These are phyloP conservation scores for Drosophila ercepeae DNA, from an alignment of 1,140 invertebrate genomes.

Conservation along the genomic window DNA sequence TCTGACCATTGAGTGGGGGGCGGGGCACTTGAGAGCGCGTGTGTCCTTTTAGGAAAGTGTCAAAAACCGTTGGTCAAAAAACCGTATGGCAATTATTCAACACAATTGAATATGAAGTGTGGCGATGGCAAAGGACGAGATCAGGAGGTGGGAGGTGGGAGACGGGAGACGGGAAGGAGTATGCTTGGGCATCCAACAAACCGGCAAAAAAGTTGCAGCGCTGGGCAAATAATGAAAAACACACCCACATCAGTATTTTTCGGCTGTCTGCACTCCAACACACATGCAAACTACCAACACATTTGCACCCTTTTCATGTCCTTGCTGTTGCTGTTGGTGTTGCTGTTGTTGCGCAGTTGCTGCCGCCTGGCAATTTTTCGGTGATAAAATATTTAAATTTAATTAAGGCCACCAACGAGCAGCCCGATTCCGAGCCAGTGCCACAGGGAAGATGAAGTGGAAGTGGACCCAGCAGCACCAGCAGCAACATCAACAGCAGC, in stretches of 20 bases:
- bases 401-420: constrained; percentile 83
- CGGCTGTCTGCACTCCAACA: constrained; percentile 71
- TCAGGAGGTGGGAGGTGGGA: neutral
- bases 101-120: constrained; percentile 84
- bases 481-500: neutral
- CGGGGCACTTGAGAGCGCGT: constrained; percentile 65
- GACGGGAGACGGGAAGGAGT: neutral
- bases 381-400: constrained; percentile 84
- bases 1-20: constrained; percentile 9
- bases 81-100: constrained; percentile 84
- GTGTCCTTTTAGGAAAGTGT: constrained; percentile 83
- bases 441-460: constrained; percentile 62
- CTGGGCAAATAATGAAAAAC: constrained; percentile 81
- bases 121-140: constrained; percentile 62
- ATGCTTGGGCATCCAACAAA: neutral
- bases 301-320: constrained; percentile 73
- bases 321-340: constrained; percentile 36
- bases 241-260: constrained; percentile 81
- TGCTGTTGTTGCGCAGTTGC: constrained; percentile 64
- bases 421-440: constrained; percentile 73
- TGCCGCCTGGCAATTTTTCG: constrained; percentile 83
- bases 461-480: constrained; percentile 9
- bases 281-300: constrained; percentile 38
- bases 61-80: constrained; percentile 84
- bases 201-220: constrained; percentile 68